Evolutionary conservation across 1,140 invertebrate species (phyloP).

Genomic region (Octopus sinensis): DNA sequence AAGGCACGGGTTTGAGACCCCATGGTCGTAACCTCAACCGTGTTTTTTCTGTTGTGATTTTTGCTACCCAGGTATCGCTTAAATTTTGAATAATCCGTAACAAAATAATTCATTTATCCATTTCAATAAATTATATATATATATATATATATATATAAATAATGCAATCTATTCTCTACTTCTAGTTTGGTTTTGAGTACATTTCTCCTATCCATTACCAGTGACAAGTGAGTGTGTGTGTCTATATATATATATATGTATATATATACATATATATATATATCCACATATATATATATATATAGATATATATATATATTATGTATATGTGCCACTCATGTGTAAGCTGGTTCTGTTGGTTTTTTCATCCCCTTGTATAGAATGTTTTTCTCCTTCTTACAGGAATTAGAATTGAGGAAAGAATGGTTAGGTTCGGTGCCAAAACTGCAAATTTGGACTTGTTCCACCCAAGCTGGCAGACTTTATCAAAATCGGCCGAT

Average conservation of each 20-base stretch:
- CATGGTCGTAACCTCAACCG: no score
- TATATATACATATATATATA: slow-evolving; percentile 2
- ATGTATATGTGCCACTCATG: background rate
- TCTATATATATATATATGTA: background rate
- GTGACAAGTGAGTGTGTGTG: background rate
- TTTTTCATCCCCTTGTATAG: background rate
- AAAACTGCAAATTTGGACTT: slow-evolving; percentile 3
- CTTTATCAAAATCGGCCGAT: background rate
- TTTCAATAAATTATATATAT: no score
- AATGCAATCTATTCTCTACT: no score
- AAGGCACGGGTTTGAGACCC: no score
- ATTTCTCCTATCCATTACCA: background rate
- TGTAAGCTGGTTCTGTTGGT: background rate
- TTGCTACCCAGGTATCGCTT: no score
- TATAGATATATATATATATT: background rate
- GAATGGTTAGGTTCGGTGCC: background rate
- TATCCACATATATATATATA: background rate
- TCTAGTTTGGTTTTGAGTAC: no score
- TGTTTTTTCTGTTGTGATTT: no score
- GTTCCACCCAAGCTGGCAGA: background rate
- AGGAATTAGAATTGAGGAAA: slow-evolving; percentile 15
- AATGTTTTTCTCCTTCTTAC: no score
- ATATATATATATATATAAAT: no score
- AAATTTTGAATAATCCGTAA: no score
- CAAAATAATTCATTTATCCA: no score